Conservation (phyloP, 2,113 vertebrate genomes). For the Myanophis thanlyinensis region DNA sequence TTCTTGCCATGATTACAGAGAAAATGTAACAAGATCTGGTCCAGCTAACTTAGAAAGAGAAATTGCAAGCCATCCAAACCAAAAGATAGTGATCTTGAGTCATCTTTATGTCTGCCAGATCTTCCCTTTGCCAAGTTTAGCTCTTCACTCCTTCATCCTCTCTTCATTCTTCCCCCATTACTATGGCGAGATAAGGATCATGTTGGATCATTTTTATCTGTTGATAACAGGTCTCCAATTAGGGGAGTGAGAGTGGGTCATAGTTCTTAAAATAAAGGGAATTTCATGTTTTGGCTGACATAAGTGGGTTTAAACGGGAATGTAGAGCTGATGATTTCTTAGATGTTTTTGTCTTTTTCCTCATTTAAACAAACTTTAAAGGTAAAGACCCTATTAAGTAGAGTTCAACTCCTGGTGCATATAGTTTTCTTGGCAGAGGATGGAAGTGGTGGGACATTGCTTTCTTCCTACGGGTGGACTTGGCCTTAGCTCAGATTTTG, state of each 20-base stretch:
- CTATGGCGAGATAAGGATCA: background rate
- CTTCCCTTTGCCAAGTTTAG: constrained; percentile 9
- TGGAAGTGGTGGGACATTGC: background rate
- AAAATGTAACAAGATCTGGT: constrained; percentile 5
- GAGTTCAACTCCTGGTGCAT: background rate
- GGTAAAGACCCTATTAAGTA: background rate
- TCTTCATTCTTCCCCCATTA: background rate
- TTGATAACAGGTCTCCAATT: background rate
- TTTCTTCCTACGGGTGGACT: background rate
- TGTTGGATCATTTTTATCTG: background rate
- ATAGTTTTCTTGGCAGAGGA: background rate
- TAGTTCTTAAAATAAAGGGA: background rate
- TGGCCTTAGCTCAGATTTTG: background rate
- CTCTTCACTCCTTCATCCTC: background rate
- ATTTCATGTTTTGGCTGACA: background rate
- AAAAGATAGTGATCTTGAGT: constrained; percentile 35
- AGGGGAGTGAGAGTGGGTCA: background rate
- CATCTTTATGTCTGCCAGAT: background rate
- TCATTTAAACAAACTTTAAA: background rate
- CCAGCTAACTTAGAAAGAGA: constrained; percentile 42
- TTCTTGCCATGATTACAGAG: constrained; percentile 25
- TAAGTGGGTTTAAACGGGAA: background rate
- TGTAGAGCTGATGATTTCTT: background rate
- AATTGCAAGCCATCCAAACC: background rate
- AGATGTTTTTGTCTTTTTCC: background rate